Base-by-base conservation (phyloP, 2,888 invertebrate species). In the Pristionchus mayeri region DNA sequence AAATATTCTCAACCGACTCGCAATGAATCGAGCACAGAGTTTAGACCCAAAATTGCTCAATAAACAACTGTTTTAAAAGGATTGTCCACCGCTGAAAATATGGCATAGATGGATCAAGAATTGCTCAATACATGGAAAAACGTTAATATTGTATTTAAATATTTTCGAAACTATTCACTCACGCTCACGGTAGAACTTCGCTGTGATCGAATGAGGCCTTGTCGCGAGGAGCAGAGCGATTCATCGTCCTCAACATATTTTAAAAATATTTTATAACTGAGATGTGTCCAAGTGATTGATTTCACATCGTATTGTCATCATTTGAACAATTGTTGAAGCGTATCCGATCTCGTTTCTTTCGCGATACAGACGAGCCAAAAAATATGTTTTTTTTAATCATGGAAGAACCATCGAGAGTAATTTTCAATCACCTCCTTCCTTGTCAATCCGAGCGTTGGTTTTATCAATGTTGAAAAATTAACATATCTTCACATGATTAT, bases 201-300 rank as follows among this genome's bases (percentile, higher is more conserved):
- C 30, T 48, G 50, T 27, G 76, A 76, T 0, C 50, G 48, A n/a
- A 76, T 48, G 76, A 76, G 76, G 7, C 76, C 76, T 50, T 76
- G 76, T 2, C 76, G 76, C 3, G 50, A 50, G 2, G 76, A 76
- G 76, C 76, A 76, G 11, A 76, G 76, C 0, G 50, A 48, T 21
- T 48, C 76, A 18, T 76, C 76, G n/a, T 76, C 76, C 76, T 76
- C n/a, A 37, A 71, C 0, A 2, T 2, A 27, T 24, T 54, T 3
- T 1, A n/a, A 21, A n/a, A n/a, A n/a, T n/a, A n/a, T n/a, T n/a
- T n/a, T n/a, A n/a, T n/a, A n/a, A n/a, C n/a, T n/a, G n/a, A n/a
- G n/a, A n/a, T n/a, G n/a, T n/a, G n/a, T n/a, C n/a, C n/a, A n/a
- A n/a, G n/a, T n/a, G n/a, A n/a, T n/a, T n/a, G n/a, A n/a, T n/a